Percentiles rank a stretch among this genome's conserved stretches.
Evolutionary conservation across 2,113 vertebrate species (phyloP).

Genomic region (Lepisosteus osseus): DNA sequence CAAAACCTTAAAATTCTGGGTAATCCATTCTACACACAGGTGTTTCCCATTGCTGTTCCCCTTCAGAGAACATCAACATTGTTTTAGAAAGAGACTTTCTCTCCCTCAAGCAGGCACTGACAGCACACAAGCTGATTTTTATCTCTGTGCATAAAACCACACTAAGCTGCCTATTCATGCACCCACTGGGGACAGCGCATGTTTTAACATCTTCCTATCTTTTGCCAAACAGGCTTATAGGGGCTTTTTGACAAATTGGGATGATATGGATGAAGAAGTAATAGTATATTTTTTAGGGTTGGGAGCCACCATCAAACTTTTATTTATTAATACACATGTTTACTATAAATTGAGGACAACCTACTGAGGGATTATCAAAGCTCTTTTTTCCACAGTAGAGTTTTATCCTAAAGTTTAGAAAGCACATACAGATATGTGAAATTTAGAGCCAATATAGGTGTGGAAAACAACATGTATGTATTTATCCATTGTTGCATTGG

Average conservation of each 20-base stretch:
- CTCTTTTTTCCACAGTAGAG: no score
- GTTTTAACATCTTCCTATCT: constrained; percentile 66
- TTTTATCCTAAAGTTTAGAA: no score
- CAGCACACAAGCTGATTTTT: constrained; percentile 74
- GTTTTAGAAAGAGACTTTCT: constrained; percentile 66
- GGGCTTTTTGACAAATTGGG: neutral
- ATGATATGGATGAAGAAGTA: neutral
- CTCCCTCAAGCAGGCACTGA: constrained; percentile 73
- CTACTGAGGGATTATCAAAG: no score
- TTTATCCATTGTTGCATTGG: no score
- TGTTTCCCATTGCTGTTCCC: constrained; percentile 80
- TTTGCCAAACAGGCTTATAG: constrained; percentile 31
- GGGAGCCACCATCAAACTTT: neutral
- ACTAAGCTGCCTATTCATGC: constrained; percentile 58
- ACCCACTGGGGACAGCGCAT: constrained; percentile 70
- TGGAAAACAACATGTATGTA: no score
- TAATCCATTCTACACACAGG: constrained; percentile 64
- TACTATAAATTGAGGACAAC: no score
- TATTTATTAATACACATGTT: no score
- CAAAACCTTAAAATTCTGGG: constrained; percentile 44
- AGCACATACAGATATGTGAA: no score
- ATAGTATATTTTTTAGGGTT: neutral
- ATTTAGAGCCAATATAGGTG: no score
- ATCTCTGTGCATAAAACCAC: constrained; percentile 76
- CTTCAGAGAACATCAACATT: constrained; percentile 71